Evolutionary conservation across 2,888 invertebrate species (phyloP).

Genomic region (Macrophya annulata): DNA sequence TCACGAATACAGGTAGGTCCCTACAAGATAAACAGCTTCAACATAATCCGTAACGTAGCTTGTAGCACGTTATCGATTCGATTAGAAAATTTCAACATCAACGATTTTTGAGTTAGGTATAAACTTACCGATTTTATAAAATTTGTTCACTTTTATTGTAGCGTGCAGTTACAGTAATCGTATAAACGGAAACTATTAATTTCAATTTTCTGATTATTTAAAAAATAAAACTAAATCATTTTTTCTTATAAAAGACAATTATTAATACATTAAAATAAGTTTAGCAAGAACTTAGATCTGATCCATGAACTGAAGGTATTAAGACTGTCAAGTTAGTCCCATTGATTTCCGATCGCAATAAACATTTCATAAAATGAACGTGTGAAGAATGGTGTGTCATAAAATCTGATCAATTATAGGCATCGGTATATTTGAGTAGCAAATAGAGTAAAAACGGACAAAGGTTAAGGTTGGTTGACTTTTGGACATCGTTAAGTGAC

Average conservation of each 20-base stretch:
- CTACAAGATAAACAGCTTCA: conserved; percentile 16
- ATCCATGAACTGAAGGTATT: too few species aligned
- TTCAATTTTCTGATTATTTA: too few species aligned
- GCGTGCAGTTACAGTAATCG: neutral
- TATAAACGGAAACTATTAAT: too few species aligned
- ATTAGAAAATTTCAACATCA: neutral
- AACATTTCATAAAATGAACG: neutral
- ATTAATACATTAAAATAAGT: too few species aligned
- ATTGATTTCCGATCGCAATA: too few species aligned
- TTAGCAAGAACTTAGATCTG: too few species aligned
- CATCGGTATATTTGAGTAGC: neutral
- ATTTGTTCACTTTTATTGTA: neutral
- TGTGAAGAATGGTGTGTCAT: neutral
- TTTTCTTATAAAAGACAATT: too few species aligned
- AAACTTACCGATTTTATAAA: neutral
- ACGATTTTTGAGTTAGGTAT: too few species aligned
- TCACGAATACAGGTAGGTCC: neutral
- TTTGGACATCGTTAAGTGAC: conserved; percentile 5
- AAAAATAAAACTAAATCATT: too few species aligned
- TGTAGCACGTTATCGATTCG: neutral
- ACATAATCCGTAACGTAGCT: neutral
- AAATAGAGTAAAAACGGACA: neutral
- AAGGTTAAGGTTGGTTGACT: neutral
- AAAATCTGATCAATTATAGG: neutral
- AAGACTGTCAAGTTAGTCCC: too few species aligned